Conservation (phyloP, 2,888 invertebrate species). For the Isoperla grammatica region DNA sequence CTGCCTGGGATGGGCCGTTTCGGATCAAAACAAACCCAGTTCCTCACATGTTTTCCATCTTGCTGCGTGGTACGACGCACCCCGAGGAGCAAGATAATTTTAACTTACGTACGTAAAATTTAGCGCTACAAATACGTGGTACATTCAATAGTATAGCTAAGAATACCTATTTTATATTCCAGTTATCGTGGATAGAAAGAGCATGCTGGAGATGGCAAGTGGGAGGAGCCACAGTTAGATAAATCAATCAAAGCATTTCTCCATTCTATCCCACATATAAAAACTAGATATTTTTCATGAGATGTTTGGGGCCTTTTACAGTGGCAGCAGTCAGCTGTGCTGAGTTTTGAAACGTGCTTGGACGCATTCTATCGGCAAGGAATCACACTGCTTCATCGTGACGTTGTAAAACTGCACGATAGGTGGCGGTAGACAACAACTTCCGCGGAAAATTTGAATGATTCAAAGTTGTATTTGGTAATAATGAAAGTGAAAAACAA, state of each 20-base stretch:
- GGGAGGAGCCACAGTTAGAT: slow-evolving; percentile 19
- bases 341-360: too few species aligned
- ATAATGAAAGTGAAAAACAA: too few species aligned
- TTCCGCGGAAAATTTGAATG: too few species aligned
- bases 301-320: too few species aligned
- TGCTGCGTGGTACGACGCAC: neutral
- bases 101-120: neutral
- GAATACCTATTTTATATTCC: neutral
- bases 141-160: neutral
- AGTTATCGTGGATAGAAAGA: neutral
- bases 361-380: too few species aligned
- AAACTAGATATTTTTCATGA: too few species aligned
- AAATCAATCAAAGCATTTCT: slow-evolving; percentile 19
- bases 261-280: too few species aligned
- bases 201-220: neutral
- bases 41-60: neutral
- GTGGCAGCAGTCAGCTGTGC: too few species aligned
- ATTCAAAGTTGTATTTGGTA: too few species aligned
- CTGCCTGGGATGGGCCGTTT: slow-evolving; percentile 11
- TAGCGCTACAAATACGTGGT: neutral
- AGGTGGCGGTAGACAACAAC: too few species aligned
- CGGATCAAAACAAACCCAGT: slow-evolving; percentile 21
- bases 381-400: too few species aligned
- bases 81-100: neutral
- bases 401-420: too few species aligned